A percentile compares a stretch with the other conserved stretches of the same genome.
These are phyloP conservation scores for Odontomachus brunneus DNA, from an alignment of 1,140 invertebrate species.

Conservation along the genomic window DNA sequence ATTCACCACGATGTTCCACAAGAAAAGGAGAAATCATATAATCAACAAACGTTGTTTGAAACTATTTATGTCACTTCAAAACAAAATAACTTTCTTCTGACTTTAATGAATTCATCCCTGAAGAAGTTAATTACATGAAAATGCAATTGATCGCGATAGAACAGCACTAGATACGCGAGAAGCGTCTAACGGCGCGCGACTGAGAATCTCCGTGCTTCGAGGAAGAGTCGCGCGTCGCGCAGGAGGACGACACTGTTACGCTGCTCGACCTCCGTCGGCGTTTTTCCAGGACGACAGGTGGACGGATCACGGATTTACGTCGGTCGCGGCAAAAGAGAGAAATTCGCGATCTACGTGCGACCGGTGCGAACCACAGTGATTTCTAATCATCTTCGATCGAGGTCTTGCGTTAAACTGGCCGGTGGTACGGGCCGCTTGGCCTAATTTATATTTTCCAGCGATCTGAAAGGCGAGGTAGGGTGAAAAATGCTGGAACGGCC, in stretches of 20 bases:
- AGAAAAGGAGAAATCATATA: too few relatives aligned
- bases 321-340: background rate
- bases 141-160: too few relatives aligned
- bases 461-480: constrained; percentile 63
- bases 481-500: constrained; percentile 66
- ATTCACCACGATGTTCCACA: too few relatives aligned
- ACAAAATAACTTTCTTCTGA: too few relatives aligned
- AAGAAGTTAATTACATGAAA: too few relatives aligned
- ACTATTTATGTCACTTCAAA: too few relatives aligned
- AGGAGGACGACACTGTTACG: background rate
- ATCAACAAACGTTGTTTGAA: too few relatives aligned
- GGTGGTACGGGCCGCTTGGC: constrained; percentile 60
- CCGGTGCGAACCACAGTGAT: constrained; percentile 45
- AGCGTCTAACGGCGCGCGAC: too few relatives aligned
- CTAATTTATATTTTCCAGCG: constrained; percentile 83
- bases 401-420: constrained; percentile 75
- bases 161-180: too few relatives aligned
- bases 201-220: too few relatives aligned
- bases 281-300: background rate
- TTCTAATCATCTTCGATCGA: constrained; percentile 75
- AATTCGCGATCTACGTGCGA: constrained; percentile 21
- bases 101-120: too few relatives aligned
- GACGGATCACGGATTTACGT: background rate
- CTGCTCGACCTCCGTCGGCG: background rate
- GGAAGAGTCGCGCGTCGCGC: too few relatives aligned